Evolutionary conservation across 1,140 invertebrate genomes (phyloP).

Genomic region (Temnothorax longispinosus): DNA sequence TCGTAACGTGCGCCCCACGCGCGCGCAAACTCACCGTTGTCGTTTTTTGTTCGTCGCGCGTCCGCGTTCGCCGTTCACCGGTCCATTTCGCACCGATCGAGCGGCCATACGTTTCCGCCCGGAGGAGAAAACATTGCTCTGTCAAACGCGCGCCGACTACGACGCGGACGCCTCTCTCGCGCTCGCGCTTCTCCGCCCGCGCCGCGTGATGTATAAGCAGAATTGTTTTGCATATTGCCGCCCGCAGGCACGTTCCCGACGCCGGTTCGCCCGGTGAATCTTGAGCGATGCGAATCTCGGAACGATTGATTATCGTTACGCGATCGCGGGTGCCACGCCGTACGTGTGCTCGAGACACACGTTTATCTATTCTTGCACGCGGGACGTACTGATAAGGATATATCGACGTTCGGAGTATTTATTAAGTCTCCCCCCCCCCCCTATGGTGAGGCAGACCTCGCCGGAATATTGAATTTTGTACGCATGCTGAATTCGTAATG

Average conservation of each 20-base stretch:
- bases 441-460: too few relatives aligned
- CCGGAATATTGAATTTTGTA: slow-evolving; percentile 9
- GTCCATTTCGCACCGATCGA: slow-evolving; percentile 72
- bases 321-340: neutral
- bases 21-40: slow-evolving; percentile 49
- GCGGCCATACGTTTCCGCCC: slow-evolving; percentile 13
- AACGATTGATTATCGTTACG: slow-evolving; percentile 29
- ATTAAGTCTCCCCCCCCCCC: neutral
- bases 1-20: slow-evolving; percentile 46
- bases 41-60: slow-evolving; percentile 42
- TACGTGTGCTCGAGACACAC: neutral
- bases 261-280: slow-evolving; percentile 1
- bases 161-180: too few relatives aligned
- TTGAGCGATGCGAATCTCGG: neutral
- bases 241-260: neutral
- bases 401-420: slow-evolving; percentile 4
- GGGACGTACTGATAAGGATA: neutral
- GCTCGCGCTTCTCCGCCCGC: neutral
- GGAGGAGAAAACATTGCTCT: slow-evolving; percentile 41
- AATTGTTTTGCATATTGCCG: slow-evolving; percentile 48
- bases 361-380: slow-evolving; percentile 14
- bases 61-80: slow-evolving; percentile 9
- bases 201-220: slow-evolving; percentile 31
- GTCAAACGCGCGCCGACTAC: slow-evolving; percentile 47
- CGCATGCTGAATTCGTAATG: neutral